Evolutionary conservation across 2,888 invertebrate genomes (phyloP).

Genomic region (Aphidius colemani): DNA sequence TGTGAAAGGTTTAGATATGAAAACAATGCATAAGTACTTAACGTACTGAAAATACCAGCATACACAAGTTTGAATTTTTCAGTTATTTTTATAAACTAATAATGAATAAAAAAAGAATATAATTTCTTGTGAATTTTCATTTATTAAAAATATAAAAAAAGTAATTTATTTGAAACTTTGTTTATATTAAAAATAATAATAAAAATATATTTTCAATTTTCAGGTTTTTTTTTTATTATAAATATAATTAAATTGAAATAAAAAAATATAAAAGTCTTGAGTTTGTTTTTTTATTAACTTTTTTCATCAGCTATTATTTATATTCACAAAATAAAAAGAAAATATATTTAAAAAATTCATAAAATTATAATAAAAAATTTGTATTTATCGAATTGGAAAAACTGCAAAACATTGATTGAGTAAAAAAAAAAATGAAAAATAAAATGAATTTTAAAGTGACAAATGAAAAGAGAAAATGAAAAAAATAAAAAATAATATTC

Average conservation of each 20-base stretch:
- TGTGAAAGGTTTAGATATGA: slow-evolving; percentile 19
- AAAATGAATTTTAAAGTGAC: too few species aligned
- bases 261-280: too few species aligned
- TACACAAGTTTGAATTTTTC: not conserved
- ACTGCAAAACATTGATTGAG: not conserved
- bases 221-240: too few species aligned
- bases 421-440: not conserved
- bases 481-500: not conserved
- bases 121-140: not conserved
- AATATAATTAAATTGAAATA: too few species aligned
- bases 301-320: too few species aligned
- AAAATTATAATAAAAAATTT: too few species aligned
- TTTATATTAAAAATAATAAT: slow-evolving; percentile 4
- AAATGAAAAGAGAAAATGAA: too few species aligned
- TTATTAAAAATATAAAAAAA: not conserved
- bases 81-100: slow-evolving; percentile 5
- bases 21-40: slow-evolving; percentile 3
- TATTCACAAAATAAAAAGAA: too few species aligned
- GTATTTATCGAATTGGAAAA: not conserved
- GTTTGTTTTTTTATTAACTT: too few species aligned
- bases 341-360: too few species aligned
- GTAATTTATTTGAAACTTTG: not conserved
- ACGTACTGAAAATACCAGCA: slow-evolving; percentile 12
- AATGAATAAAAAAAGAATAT: not conserved
- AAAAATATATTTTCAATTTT: not conserved